These are phyloP conservation scores for Tarsius wallacei DNA, from an alignment of 2,797 vertebrate species.

Conservation along the genomic window DNA sequence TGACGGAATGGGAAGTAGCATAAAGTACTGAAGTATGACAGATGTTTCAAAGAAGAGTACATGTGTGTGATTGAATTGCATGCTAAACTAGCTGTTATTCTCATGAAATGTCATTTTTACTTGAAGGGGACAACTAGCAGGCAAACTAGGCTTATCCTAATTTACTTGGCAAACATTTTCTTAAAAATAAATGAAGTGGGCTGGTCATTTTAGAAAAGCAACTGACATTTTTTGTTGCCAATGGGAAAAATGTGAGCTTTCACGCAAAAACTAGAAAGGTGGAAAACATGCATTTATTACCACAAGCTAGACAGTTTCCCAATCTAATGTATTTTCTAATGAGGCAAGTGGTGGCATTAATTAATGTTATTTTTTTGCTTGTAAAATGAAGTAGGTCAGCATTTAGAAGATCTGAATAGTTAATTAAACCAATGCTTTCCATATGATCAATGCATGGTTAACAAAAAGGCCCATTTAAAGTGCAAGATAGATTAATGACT, in stretches of 20 bases:
- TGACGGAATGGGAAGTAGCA: not conserved
- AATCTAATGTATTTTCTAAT: not conserved
- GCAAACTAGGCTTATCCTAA: not conserved
- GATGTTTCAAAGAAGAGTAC: not conserved
- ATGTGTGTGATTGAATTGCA: not conserved
- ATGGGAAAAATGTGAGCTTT: not conserved
- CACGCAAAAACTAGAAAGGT: not conserved
- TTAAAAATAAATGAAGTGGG: not conserved
- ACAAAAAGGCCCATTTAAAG: conserved; percentile 19
- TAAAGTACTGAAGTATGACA: not conserved
- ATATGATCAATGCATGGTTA: not conserved
- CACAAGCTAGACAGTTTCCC: not conserved
- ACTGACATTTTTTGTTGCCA: not conserved
- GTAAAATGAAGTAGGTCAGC: not conserved
- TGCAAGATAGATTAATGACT: not conserved
- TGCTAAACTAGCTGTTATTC: not conserved
- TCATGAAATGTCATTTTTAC: not conserved
- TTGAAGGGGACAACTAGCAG: not conserved
- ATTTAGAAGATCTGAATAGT: not conserved
- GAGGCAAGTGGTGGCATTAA: not conserved
- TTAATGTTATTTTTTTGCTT: not conserved
- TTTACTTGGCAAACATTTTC: not conserved
- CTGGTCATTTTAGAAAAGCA: not conserved
- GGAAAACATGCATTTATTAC: not conserved
- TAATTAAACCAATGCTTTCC: not conserved